phyloP scores from a whole-genome alignment of 2,888 invertebrate genomes.

The Eremobia ochroleuca region DNA sequence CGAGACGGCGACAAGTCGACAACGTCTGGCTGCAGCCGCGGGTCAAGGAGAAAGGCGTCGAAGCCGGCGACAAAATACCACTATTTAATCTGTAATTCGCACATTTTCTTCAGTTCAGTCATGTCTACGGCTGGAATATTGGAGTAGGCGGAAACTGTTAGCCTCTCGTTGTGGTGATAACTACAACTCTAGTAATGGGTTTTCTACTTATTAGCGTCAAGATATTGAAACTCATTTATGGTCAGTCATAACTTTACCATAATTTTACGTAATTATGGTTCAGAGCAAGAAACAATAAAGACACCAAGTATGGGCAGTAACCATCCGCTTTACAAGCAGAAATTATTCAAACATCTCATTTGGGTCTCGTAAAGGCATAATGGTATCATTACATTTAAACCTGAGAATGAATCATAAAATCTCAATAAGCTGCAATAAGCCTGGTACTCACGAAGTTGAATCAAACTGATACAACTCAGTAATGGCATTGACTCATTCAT shows the following conservation, averaged over 20 bases:
- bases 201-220: conserved; percentile 31
- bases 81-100: conserved; percentile 51
- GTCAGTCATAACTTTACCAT: conserved; percentile 7
- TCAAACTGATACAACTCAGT: conserved; percentile 62
- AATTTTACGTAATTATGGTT: conserved; percentile 30
- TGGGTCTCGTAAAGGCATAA: conserved; percentile 37
- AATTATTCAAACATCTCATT: conserved; percentile 36
- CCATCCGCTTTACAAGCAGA: conserved; percentile 15
- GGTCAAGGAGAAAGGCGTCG: conserved; percentile 82
- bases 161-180: conserved; percentile 17
- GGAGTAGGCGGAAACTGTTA: conserved; percentile 10
- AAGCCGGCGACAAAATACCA: conserved; percentile 62
- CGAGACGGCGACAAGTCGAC: conserved; percentile 57
- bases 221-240: conserved; percentile 41
- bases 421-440: conserved; percentile 41
- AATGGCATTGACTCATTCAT: conserved; percentile 73
- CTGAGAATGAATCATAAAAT: conserved; percentile 68
- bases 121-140: conserved; percentile 4
- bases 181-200: conserved; percentile 14
- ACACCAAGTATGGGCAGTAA: conserved; percentile 22
- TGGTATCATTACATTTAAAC: conserved; percentile 50
- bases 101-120: conserved; percentile 38
- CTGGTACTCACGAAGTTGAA: conserved; percentile 49
- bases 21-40: conserved; percentile 66
- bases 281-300: conserved; percentile 36